Base-by-base conservation (phyloP, 2,113 vertebrate genomes). In the Daphoenositta chrysoptera region DNA sequence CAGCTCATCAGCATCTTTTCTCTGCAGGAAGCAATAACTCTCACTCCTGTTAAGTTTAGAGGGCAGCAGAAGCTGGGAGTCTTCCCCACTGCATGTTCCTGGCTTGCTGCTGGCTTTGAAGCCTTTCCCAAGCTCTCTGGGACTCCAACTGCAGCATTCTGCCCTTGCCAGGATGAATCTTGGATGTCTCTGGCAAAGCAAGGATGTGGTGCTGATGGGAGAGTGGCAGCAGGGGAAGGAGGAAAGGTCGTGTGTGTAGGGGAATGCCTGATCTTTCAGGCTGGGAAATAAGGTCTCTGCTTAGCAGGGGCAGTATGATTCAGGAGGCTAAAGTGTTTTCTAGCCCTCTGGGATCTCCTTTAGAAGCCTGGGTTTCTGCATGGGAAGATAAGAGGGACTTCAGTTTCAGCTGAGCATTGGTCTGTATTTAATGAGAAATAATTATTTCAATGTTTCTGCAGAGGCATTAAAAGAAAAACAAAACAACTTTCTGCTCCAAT, bases 1-100 rank as follows among this genome's bases (percentile, higher is more conserved):
- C 91, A 89, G 89, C 80, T 93, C 70, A 94, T 91, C 94, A 96
- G 94, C 91, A 96, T 94, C 93, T 95, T 92, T 92, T 66, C 91
- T 89, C 94, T 70, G 72, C 31, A 10, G 22, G 91, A 92, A 92
- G 91, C 33, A 70, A 15, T 94, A 96, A 94, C 51, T 90, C 50
- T 57, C 54, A 1, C 45, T 93, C 69, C 77, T 89, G 68, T 65
- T 33, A 57, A 93, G 71, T 81, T 94, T 92, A 28, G 94, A 94
- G 86, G 83, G 65, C 60, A 57, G 91, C 50, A 89, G 60, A 60
- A 81, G 56, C 72, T 78, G 86, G 83, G 69, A 89, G n/a, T 60
- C 73, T 37, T 75, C 70, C 61, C 44, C 8, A 5, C 33, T 37
- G 42, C n/a, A 3, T 50, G 45, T 24, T 27, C 3, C n/a, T 78